phyloP scores from a whole-genome alignment of 2,888 invertebrate species.

The Litoditis marina region DNA sequence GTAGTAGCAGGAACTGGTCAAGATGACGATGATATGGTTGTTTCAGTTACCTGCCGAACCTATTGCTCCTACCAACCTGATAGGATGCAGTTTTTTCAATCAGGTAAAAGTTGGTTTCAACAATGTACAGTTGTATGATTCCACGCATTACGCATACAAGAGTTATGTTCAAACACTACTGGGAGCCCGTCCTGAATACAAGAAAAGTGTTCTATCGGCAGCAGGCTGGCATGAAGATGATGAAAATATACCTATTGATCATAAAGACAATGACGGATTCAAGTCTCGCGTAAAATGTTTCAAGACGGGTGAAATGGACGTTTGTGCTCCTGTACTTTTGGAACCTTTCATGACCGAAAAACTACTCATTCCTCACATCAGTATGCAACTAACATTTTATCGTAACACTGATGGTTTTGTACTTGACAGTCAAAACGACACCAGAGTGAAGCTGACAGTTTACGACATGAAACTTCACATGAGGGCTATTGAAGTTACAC shows the following conservation, averaged over 20 bases:
- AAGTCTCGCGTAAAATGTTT: background rate
- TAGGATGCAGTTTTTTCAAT: background rate
- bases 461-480: slow-evolving; percentile 12
- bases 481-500: slow-evolving; percentile 8
- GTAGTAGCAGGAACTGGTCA: too few relatives aligned
- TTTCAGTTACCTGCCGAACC: too few relatives aligned
- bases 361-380: slow-evolving; percentile 8
- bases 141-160: slow-evolving; percentile 9
- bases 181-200: slow-evolving; percentile 1
- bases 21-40: too few relatives aligned
- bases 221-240: background rate
- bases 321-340: background rate
- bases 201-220: background rate
- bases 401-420: slow-evolving; percentile 4
- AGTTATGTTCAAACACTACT: slow-evolving; percentile 6
- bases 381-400: slow-evolving; percentile 9
- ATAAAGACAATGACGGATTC: background rate
- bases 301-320: background rate
- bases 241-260: background rate
- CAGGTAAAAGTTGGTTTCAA: background rate
- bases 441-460: background rate
- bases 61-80: background rate
- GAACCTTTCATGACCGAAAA: slow-evolving; percentile 13
- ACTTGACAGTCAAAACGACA: background rate
- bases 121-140: slow-evolving; percentile 3